A percentile compares a stretch with the other conserved stretches of the same genome.
Conservation (phyloP, 2,797 vertebrate species). For the Peromyscus aztecus region DNA sequence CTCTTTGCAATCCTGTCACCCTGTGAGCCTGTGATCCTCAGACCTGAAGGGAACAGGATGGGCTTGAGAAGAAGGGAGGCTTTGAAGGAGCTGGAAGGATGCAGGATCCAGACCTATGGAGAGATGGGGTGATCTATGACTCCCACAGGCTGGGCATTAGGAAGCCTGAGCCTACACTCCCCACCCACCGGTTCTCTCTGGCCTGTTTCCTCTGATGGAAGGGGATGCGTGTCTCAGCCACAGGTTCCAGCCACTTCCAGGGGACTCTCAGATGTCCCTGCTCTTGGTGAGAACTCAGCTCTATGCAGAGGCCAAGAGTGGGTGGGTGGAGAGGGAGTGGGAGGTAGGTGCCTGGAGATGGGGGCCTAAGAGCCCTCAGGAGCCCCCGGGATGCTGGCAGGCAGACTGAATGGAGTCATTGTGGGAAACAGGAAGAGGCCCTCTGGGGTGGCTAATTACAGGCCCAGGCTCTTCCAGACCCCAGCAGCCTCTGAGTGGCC, state of each 20-base stretch:
- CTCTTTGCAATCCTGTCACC: not conserved
- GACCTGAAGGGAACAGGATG: not conserved
- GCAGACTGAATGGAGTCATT: slow-evolving; percentile 62
- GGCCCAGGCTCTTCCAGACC: slow-evolving; percentile 49
- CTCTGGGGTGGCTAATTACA: slow-evolving; percentile 59
- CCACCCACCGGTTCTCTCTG: not conserved
- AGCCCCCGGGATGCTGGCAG: not conserved
- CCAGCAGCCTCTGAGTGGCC: slow-evolving; percentile 32
- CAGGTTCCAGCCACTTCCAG: not conserved
- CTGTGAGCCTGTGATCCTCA: not conserved
- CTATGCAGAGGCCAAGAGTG: not conserved
- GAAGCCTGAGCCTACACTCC: not conserved
- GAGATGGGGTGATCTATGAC: not conserved
- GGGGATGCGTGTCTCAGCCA: not conserved
- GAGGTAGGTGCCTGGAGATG: not conserved
- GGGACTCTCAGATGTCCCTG: not conserved
- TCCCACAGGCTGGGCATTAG: not conserved
- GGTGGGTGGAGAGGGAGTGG: not conserved
- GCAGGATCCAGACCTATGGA: not conserved
- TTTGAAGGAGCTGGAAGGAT: no score
- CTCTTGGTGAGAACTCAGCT: not conserved
- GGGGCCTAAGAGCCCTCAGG: not conserved
- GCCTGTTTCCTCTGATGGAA: not conserved
- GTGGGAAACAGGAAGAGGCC: slow-evolving; percentile 48
- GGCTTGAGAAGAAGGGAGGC: no score